Evolutionary conservation across 35 echinoderm and acorn worm genomes (phyloP).

Genomic region (Apostichopus japonicus): DNA sequence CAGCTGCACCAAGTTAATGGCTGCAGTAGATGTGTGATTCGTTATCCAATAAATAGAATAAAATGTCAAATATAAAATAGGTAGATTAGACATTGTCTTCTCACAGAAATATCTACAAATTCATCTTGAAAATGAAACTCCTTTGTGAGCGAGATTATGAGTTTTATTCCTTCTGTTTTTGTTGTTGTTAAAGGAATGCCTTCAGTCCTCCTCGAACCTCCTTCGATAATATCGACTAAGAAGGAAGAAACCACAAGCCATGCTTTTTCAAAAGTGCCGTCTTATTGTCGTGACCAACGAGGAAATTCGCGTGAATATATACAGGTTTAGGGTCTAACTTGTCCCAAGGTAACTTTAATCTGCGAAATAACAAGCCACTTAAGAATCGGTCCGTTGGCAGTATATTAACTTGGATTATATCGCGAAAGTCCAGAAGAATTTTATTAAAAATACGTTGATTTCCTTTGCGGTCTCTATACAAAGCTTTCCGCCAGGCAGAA

Average conservation of each 20-base stretch:
- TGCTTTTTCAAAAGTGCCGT: neutral
- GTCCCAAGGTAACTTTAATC: neutral
- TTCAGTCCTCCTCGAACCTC: no score
- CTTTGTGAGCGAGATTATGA: no score
- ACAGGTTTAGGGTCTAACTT: neutral
- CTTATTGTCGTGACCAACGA: neutral
- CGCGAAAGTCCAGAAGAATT: neutral
- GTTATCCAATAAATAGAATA: no score
- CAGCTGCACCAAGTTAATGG: no score
- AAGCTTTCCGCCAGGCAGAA: neutral
- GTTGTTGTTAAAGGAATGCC: no score
- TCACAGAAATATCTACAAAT: no score
- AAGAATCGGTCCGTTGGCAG: neutral
- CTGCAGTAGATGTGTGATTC: no score
- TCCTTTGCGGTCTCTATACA: neutral
- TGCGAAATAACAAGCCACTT: neutral
- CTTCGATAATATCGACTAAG: neutral
- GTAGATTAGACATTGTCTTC: no score
- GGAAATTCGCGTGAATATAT: neutral
- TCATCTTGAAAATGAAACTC: no score
- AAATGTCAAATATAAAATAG: no score
- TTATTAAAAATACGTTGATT: neutral
- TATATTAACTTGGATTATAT: neutral
- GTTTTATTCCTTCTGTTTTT: no score
- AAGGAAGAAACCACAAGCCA: neutral